phyloP scores from a whole-genome alignment of 2,797 vertebrate genomes.

The Cheirogaleus major region DNA sequence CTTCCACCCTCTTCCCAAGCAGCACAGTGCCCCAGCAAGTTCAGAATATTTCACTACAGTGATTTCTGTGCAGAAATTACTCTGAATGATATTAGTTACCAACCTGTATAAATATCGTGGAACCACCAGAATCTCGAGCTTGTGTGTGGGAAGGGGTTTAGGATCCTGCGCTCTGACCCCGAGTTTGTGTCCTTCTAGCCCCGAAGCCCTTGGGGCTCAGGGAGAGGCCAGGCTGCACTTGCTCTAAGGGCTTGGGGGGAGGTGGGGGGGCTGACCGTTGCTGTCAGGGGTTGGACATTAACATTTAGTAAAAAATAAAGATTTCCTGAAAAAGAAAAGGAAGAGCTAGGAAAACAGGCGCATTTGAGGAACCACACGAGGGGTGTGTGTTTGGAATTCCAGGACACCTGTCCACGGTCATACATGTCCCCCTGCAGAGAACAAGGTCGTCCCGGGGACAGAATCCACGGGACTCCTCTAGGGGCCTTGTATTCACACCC shows the following conservation, averaged over 20 bases:
- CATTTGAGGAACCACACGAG: neutral
- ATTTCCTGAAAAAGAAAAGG: neutral
- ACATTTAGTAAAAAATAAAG: neutral
- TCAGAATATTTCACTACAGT: neutral
- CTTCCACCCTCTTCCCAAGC: neutral
- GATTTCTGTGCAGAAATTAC: neutral
- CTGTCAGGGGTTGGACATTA: neutral
- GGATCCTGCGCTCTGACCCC: neutral
- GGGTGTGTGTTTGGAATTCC: neutral
- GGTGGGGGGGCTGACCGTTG: neutral
- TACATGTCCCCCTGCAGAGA: neutral
- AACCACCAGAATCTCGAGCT: neutral
- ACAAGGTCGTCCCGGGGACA: neutral
- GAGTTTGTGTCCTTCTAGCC: neutral
- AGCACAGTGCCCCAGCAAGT: accelerated
- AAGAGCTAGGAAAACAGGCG: neutral
- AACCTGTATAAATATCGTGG: neutral
- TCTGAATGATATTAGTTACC: neutral
- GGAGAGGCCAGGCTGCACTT: neutral
- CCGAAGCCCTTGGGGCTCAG: neutral
- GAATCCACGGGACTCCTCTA: neutral
- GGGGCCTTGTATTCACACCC: neutral
- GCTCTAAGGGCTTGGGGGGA: neutral
- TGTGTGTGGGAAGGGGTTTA: neutral
- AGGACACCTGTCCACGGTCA: neutral